These are phyloP conservation scores for Heliopora coerulea DNA, from an alignment of 92 coral and sea anemone genomes.

Conservation along the genomic window DNA sequence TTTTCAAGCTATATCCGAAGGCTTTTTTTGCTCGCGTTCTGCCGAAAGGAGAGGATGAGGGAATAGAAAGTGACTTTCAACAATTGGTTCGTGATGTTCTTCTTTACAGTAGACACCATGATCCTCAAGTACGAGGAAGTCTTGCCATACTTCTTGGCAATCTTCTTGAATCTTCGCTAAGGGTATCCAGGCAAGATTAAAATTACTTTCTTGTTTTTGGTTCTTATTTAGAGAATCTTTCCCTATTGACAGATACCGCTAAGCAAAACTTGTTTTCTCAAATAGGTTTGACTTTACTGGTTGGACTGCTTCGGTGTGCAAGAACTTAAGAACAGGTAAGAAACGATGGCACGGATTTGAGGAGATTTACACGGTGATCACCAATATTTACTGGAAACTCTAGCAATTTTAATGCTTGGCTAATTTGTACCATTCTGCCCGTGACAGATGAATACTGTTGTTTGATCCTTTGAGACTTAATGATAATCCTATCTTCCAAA, in stretches of 20 bases:
- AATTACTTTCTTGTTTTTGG: too few species aligned
- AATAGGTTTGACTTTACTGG: slow-evolving; percentile 71
- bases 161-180: slow-evolving; percentile 67
- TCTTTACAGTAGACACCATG: slow-evolving; percentile 82
- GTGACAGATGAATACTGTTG: too few species aligned
- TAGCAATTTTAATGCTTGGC: too few species aligned
- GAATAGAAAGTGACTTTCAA: neutral
- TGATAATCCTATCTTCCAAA: too few species aligned
- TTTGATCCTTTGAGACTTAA: too few species aligned
- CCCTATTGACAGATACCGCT: too few species aligned
- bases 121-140: slow-evolving; percentile 90
- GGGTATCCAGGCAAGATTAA: slow-evolving; percentile 67
- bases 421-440: too few species aligned
- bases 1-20: slow-evolving; percentile 76
- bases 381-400: too few species aligned
- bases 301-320: slow-evolving; percentile 77
- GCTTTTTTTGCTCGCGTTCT: slow-evolving; percentile 73
- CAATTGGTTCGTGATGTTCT: slow-evolving; percentile 89
- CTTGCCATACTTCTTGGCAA: slow-evolving; percentile 73
- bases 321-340: slow-evolving; percentile 65
- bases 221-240: too few species aligned
- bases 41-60: slow-evolving; percentile 47
- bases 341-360: neutral
- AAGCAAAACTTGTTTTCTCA: neutral
- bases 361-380: neutral